Evolutionary conservation across 1,140 invertebrate species (phyloP).

Genomic region (Mylabris phalerata): DNA sequence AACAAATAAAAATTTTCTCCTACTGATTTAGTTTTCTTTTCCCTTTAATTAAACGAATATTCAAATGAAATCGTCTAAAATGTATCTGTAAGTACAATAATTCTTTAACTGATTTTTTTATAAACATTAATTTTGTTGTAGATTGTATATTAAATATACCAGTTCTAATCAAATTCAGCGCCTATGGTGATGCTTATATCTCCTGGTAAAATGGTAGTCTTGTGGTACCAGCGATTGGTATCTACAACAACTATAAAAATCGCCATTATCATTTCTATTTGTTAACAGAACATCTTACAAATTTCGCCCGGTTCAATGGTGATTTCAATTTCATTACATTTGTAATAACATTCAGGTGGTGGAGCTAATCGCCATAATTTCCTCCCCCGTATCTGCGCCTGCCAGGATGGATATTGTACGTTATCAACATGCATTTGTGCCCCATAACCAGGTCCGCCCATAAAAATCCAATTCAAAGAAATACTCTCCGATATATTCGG

Average conservation of each 20-base stretch:
- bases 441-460: slow-evolving; percentile 87
- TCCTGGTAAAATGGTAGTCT: slow-evolving; percentile 75
- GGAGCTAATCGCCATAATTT: slow-evolving; percentile 85
- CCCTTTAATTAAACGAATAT: too few species aligned
- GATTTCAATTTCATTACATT: slow-evolving; percentile 62
- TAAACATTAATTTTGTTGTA: too few species aligned
- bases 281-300: slow-evolving; percentile 54
- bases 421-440: slow-evolving; percentile 94
- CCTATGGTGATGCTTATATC: slow-evolving; percentile 93
- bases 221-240: slow-evolving; percentile 93
- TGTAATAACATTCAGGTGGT: slow-evolving; percentile 78
- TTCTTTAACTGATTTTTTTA: too few species aligned
- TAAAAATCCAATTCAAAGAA: slow-evolving; percentile 91
- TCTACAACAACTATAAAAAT: slow-evolving; percentile 76
- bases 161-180: slow-evolving; percentile 78
- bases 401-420: slow-evolving; percentile 87
- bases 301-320: slow-evolving; percentile 81
- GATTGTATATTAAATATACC: background rate
- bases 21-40: too few species aligned
- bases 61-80: too few species aligned
- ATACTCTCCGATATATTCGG: slow-evolving; percentile 75
- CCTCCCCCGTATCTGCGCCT: slow-evolving; percentile 79
- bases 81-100: too few species aligned
- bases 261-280: background rate
- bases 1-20: too few species aligned